Conservation (phyloP, 2,797 vertebrate genomes). For the Mus spretus region DNA sequence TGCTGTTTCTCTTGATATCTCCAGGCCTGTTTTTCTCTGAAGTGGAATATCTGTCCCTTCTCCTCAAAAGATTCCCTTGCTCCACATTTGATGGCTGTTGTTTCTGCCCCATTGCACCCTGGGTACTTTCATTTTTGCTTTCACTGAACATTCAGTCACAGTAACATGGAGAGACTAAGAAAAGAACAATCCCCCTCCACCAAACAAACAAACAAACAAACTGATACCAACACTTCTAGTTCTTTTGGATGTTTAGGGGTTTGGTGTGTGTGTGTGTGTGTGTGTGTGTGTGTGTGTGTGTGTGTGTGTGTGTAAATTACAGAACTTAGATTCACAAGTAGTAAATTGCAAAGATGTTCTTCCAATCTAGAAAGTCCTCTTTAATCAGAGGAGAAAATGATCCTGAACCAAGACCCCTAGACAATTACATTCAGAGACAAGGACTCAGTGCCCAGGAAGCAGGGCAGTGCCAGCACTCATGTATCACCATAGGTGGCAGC, state of each 20-base stretch:
- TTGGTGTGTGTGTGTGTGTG: background rate
- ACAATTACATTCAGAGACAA: background rate
- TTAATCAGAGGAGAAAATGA: background rate
- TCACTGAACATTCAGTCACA: background rate
- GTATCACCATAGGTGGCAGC: background rate
- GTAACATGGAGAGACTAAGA: background rate
- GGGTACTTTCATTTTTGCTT: background rate
- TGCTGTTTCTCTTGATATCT: background rate
- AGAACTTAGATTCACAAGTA: background rate
- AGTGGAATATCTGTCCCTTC: background rate
- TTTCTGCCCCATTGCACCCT: background rate
- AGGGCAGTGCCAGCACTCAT: background rate
- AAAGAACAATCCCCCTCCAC: background rate
- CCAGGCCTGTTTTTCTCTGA: background rate
- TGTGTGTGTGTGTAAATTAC: background rate
- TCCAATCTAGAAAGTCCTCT: background rate
- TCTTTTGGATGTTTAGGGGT: background rate
- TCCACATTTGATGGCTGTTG: background rate
- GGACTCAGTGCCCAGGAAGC: background rate
- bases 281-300: background rate
- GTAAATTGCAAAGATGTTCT: background rate
- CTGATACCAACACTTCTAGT: background rate
- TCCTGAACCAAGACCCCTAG: background rate
- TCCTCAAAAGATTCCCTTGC: background rate
- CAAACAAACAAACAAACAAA: background rate